phyloP scores from a whole-genome alignment of 2,888 invertebrate genomes.

The Aphodius sticticus region DNA sequence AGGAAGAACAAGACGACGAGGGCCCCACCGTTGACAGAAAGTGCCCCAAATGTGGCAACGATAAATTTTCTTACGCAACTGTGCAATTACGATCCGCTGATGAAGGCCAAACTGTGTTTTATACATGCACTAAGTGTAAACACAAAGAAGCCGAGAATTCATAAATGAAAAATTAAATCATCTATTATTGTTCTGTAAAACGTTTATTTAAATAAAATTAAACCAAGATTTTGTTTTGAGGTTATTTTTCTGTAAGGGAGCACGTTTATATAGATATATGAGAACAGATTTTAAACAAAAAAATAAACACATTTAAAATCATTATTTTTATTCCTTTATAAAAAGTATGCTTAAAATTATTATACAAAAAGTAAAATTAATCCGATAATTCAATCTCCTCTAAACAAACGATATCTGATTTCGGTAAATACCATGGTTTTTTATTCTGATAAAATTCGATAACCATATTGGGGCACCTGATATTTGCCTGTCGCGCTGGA shows the following conservation, averaged over 20 bases:
- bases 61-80: conserved; percentile 95
- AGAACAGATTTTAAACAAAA: not conserved
- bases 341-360: not conserved
- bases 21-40: conserved; percentile 83
- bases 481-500: conserved; percentile 67
- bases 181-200: not conserved
- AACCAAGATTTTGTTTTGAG: not conserved
- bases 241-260: not conserved
- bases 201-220: conserved; percentile 11
- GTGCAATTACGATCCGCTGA: conserved; percentile 95
- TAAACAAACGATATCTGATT: conserved; percentile 30
- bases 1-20: conserved; percentile 64
- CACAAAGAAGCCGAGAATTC: conserved; percentile 80
- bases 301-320: not conserved
- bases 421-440: conserved; percentile 42
- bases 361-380: conserved; percentile 31
- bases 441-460: conserved; percentile 71
- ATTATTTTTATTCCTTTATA: not conserved
- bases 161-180: conserved; percentile 51
- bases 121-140: conserved; percentile 93
- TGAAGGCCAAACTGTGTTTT: conserved; percentile 99
- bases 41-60: conserved; percentile 88
- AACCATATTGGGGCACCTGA: conserved; percentile 69
- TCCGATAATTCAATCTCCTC: conserved; percentile 45
- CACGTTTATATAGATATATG: not conserved